Evolutionary conservation across 2,113 vertebrate species (phyloP).

Genomic region (Ailuropoda melanoleuca): DNA sequence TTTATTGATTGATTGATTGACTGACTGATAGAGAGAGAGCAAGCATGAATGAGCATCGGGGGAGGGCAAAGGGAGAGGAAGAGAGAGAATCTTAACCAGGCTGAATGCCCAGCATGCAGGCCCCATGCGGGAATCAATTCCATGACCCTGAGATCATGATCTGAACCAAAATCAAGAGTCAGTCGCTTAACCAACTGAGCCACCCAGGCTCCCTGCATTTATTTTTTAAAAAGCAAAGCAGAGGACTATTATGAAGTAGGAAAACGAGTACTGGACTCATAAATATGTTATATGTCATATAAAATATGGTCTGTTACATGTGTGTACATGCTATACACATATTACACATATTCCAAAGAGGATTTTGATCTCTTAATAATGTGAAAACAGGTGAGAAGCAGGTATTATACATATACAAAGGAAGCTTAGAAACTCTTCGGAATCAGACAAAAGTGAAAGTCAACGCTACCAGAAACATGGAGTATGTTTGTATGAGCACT

Average conservation of each 20-base stretch:
- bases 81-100: background rate
- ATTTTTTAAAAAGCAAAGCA: background rate
- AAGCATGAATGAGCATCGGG: background rate
- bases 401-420: background rate
- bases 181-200: background rate
- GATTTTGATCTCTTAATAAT: background rate
- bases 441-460: conserved; percentile 59
- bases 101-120: background rate
- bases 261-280: background rate
- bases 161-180: background rate
- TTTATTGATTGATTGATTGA: background rate
- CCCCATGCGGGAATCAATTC: background rate
- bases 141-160: background rate
- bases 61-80: background rate
- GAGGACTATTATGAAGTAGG: background rate
- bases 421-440: conserved; percentile 11
- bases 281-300: background rate
- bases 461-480: background rate
- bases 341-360: background rate
- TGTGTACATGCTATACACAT: background rate
- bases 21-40: background rate
- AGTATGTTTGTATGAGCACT: background rate
- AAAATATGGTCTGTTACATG: background rate
- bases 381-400: background rate
- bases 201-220: background rate